These are phyloP conservation scores for Thelaira solivaga DNA, from an alignment of 2,888 invertebrate species.

Conservation along the genomic window DNA sequence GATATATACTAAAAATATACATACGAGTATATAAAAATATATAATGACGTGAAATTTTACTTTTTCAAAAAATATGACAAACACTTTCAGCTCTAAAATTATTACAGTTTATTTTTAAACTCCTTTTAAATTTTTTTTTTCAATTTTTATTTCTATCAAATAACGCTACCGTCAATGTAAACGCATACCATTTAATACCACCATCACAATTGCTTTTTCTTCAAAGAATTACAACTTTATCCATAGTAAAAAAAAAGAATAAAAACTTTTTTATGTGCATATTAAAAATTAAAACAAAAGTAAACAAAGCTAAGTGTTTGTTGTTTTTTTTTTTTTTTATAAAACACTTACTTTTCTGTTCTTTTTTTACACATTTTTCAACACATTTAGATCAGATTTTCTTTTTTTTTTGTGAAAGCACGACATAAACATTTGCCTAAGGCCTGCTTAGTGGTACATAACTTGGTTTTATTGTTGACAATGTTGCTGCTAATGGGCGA, in stretches of 20 bases:
- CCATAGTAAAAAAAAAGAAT: background rate
- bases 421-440: slow-evolving; percentile 16
- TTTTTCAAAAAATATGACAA: no score
- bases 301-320: background rate
- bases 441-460: slow-evolving; percentile 53
- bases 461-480: slow-evolving; percentile 40
- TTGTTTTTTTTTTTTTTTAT: background rate
- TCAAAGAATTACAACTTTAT: background rate
- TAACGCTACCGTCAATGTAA: no score
- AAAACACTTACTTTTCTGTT: slow-evolving; percentile 18
- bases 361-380: background rate
- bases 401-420: no score
- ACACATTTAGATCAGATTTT: slow-evolving; percentile 5
- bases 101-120: no score
- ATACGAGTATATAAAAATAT: no score
- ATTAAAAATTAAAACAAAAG: background rate
- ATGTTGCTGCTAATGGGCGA: slow-evolving; percentile 22
- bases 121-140: no score
- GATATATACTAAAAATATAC: no score
- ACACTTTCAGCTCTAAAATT: no score
- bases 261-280: background rate
- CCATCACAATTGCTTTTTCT: background rate
- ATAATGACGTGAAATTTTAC: no score
- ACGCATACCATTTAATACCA: no score
- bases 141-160: no score